phyloP scores from a whole-genome alignment of 2,888 invertebrate species.

The Catocala fraxini region DNA sequence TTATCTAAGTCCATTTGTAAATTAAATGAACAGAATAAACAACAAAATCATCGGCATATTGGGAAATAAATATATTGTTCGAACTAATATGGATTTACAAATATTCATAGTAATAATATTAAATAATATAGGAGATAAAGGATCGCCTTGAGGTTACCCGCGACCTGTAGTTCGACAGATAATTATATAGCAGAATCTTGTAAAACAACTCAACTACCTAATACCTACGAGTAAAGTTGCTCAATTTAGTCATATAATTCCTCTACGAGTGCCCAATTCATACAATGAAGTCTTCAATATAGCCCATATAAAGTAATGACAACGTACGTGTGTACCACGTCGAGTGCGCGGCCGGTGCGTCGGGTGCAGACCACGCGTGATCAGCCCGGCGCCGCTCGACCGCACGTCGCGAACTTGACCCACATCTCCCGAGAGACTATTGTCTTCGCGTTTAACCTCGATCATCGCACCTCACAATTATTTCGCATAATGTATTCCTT shows the following conservation, averaged over 20 bases:
- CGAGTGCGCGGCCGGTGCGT: slow-evolving; percentile 13
- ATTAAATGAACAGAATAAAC: too few species aligned
- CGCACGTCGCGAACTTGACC: slow-evolving; percentile 81
- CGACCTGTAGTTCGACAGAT: too few species aligned
- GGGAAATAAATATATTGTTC: too few species aligned
- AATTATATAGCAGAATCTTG: too few species aligned
- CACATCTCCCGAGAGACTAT: slow-evolving; percentile 77
- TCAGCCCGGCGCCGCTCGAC: slow-evolving; percentile 59
- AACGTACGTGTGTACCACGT: slow-evolving; percentile 23
- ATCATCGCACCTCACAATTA: slow-evolving; percentile 63
- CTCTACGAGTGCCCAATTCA: slow-evolving; percentile 12
- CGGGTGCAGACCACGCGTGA: slow-evolving; percentile 60
- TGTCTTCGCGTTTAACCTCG: slow-evolving; percentile 76
- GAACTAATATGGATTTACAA: too few species aligned
- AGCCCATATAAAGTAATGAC: slow-evolving; percentile 1
- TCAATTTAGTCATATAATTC: slow-evolving; percentile 4
- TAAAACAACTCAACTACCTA: slow-evolving; percentile 6
- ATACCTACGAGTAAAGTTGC: slow-evolving; percentile 1
- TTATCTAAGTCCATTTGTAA: too few species aligned
- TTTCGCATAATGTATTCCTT: slow-evolving; percentile 57
- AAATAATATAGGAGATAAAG: too few species aligned
- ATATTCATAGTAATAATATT: too few species aligned
- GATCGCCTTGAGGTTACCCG: too few species aligned
- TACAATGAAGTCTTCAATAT: slow-evolving; percentile 9
- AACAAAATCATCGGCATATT: too few species aligned